Base-by-base conservation (phyloP, 1,140 invertebrate species). In the Magallana gigas region DNA sequence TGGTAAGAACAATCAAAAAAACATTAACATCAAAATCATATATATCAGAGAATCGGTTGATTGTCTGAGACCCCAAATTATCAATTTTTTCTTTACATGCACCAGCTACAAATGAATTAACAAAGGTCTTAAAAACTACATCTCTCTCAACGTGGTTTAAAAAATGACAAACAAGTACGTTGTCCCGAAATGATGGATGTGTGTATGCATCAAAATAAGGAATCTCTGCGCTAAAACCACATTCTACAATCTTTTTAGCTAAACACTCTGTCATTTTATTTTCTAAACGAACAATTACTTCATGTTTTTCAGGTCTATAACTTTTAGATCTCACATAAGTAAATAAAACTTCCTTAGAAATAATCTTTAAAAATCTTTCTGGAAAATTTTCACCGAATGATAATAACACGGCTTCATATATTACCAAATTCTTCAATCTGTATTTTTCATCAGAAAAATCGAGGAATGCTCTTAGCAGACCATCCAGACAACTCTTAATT, bases 381-480 rank as follows among this genome's bases (percentile, higher is more conserved):
- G 64, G 18, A 71, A 71, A 71, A 71, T 23, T 71, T 18, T 71
- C 64, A 8, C 64, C 64, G 36, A 71, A 71, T 9, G 64, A 71
- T 23, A 71, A 23, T 23, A 71, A 23, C 9, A 71, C 36, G 23
- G 64, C 64, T 71, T 71, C 64, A 71, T 71, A 71, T 18, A 71
- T 23, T 29, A 71, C 64, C 64, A 71, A 8, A 23, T 71, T 6
- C 18, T 23, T n/a, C 23, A 71, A 9, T 23, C 18, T 71, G 18
- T 71, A 71, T 18, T 23, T 7, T 5, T 71, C 64, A 7, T 71
- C 64, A 23, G 16, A 18, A 23, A 23, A 8, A 8, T 23, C 9
- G 23, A 71, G 8, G 36, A 71, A 71, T 5, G 12, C 36, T 7
- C 36, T 71, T 12, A 11, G 6, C 64, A 71, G 8, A 29, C 12